Percentiles rank a stretch among this genome's conserved stretches.
Conservation (phyloP, 2,888 invertebrate genomes). For the Nephrocerus scutellatus region DNA sequence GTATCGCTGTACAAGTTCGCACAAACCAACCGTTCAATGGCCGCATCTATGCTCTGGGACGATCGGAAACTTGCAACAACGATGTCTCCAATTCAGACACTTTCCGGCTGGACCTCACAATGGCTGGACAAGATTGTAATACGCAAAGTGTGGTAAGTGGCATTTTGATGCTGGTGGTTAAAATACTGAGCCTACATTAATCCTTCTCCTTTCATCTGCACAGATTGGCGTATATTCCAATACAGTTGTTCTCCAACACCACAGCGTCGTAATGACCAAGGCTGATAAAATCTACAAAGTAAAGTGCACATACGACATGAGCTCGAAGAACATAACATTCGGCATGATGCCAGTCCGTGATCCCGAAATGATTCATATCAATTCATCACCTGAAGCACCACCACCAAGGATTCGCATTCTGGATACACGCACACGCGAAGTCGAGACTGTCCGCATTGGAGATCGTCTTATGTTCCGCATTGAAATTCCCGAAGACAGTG, state of each 20-base stretch:
- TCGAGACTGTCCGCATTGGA: conserved; percentile 90
- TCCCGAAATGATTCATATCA: conserved; percentile 93
- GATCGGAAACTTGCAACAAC: conserved; percentile 91
- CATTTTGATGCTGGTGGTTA: no score
- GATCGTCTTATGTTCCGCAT: conserved; percentile 92
- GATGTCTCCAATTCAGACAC: conserved; percentile 88
- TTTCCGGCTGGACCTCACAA: conserved; percentile 84
- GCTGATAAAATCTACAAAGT: conserved; percentile 95
- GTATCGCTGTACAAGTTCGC: conserved; percentile 85
- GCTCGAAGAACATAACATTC: conserved; percentile 91
- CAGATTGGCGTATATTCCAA: conserved; percentile 91
- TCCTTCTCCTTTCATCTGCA: no score
- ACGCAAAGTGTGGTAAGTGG: conserved; percentile 89
- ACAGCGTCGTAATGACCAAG: conserved; percentile 93
- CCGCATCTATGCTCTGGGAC: conserved; percentile 85
- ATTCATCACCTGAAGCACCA: conserved; percentile 90
- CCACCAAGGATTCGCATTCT: conserved; percentile 88
- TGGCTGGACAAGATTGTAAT: conserved; percentile 92
- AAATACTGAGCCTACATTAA: no score
- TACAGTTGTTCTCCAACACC: conserved; percentile 89
- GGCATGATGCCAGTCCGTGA: conserved; percentile 97
- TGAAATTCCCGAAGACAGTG: conserved; percentile 93
- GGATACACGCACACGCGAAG: conserved; percentile 78
- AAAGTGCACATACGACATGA: conserved; percentile 93
- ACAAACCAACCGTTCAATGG: conserved; percentile 94